Base-by-base conservation (phyloP, 2,888 invertebrate genomes). In the Metacarcinus magister region DNA sequence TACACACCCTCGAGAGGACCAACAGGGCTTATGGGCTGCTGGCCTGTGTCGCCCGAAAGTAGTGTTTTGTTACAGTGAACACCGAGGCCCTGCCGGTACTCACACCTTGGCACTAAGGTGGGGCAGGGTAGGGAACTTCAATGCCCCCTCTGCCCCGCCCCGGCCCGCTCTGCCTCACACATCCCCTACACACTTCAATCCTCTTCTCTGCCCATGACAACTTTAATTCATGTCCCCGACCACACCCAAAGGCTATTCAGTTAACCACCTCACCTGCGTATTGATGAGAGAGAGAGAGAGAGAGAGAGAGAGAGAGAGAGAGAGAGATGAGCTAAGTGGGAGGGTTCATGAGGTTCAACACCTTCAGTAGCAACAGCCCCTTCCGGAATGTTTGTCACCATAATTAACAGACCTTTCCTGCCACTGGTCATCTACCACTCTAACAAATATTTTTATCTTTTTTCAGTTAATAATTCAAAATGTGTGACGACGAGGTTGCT, bases 401-500 rank as follows among this genome's bases (percentile, higher is more conserved):
- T 0, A 2, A 87, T 2, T 87, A 82, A 4, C 87, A n/a, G 28
- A 75, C 28, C 75, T 28, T 54, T 28, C 75, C 10, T 28, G 28
- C 28, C 75, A 28, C 75, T 75, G n/a, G 7, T 7, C 75, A 60
- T 60, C 28, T 28, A 75, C n/a, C 28, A 28, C 75, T 54, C 54
- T 75, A 75, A 87, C 87, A 4, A 2, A 87, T 16, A 87, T 13
- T 87, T 39, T 87, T 32, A 39, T 87, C 39, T 87, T 32, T 32
- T 82, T 82, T 32, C 82, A 82, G 82, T 82, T n/a, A 75, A 75
- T 75, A 82, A 28, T 16, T 82, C 89, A 94, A 87, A 32, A 94
- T 94, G 94, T 94, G 94, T 94, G 94, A 94, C 94, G 94, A 94
- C 60, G 94, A 94, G 90, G 94, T 89, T 60, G 94, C 89, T 28